These are phyloP conservation scores for Anguilla rostrata DNA, from an alignment of 2,113 vertebrate genomes.

Conservation along the genomic window DNA sequence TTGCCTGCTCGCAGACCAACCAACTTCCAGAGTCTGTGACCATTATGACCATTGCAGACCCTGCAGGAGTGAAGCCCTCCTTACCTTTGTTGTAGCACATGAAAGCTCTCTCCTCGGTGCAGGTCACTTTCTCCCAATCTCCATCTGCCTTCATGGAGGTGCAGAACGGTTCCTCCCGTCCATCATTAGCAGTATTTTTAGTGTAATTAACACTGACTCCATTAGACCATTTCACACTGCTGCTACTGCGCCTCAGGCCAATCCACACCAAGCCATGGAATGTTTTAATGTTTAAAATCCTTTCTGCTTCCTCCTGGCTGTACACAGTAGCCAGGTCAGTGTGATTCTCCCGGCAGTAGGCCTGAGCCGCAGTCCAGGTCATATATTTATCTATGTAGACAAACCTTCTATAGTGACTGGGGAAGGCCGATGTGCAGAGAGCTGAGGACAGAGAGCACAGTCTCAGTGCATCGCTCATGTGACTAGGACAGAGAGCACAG, in stretches of 20 bases:
- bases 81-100: conserved; percentile 55
- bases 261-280: conserved; percentile 31
- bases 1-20: no score
- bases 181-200: rapidly evolving
- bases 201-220: background rate
- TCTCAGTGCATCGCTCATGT: no score
- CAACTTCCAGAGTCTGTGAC: no score
- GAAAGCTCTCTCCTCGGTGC: conserved; percentile 25
- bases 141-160: conserved; percentile 7
- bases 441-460: background rate
- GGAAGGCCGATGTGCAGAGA: background rate
- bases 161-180: background rate
- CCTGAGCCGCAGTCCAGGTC: background rate
- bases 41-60: no score
- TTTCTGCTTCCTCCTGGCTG: conserved; percentile 26
- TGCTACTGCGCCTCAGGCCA: rapidly evolving
- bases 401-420: no score
- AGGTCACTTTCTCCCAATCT: conserved; percentile 7
- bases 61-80: background rate
- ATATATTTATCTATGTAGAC: no score
- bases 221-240: conserved; percentile 45
- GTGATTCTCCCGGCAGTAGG: rapidly evolving
- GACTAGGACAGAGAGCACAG: no score
- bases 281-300: rapidly evolving
- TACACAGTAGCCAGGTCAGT: conserved; percentile 41